Base-by-base conservation (phyloP, 1,140 invertebrate species). In the Drosophila funebris region DNA sequence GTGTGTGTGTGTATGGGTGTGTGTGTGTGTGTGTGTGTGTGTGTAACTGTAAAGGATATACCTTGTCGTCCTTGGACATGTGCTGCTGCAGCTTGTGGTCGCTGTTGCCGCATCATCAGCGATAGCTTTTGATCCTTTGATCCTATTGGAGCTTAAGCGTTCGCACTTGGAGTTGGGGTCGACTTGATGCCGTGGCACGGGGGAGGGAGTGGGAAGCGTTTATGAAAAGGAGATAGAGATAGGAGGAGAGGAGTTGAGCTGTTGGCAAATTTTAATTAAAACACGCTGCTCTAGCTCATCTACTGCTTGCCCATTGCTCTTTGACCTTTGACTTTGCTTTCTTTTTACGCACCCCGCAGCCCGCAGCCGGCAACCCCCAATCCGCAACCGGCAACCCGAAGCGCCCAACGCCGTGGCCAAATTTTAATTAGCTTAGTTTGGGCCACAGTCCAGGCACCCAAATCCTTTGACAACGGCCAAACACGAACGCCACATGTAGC, bases 401-500 rank as follows among this genome's bases (percentile, higher is more conserved):
- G 54, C 13, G 14, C n/a, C 48, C 14, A 41, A 16, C 16, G 44
- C 41, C 58, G 82, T 81, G 77, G 82, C 66, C 74, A 73, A 80
- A 85, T 74, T 85, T 85, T 87, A 85, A 85, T 85, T 85, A 84
- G 81, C 81, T 84, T 85, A 87, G 82, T 68, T 77, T 69, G 56
- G 66, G 69, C 67, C 60, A 64, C 54, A 78, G 44, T 72, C 63
- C 61, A 27, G 31, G 36, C 56, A 24, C 11, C 13, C 20, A 73
- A 66, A 54, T 71, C 74, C 77, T 85, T 85, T 85, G 82, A 81
- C 82, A 77, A 72, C 29, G 29, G 22, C 41, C 31, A 33, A 62
- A 56, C 41, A 43, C 41, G 20, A 31, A 39, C 37, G 48, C n/a
- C 11, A 43, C 53, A 57, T 48, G 24, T 48, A 24, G 36, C n/a